Evolutionary conservation across 2,113 vertebrate species (phyloP), one percentile per base, ranked within the genome.

Genomic region (Kryptolebias marmoratus): DNA sequence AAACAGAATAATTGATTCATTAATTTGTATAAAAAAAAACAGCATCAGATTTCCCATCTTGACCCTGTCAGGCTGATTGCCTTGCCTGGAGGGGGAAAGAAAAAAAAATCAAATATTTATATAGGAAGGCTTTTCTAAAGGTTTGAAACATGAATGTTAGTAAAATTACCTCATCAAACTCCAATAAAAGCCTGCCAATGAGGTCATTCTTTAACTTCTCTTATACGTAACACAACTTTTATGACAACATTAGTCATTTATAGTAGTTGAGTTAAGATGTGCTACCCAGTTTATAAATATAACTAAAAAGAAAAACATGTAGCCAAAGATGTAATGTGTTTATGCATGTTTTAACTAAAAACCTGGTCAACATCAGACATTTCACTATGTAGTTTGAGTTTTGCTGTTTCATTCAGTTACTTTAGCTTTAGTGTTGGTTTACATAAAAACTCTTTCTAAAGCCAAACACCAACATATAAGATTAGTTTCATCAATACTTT

Each of bases 61-160:
- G 65, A 86, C 66, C 79, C 85, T 80, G 58, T 64, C 47, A 78
- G 32, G n/a, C n/a, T 86, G 71, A 81, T 79, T 77, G 16, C 6
- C 27, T 74, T 27, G 78, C 85, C 89, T 82, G 79, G 48, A 76
- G 77, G 10, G 22, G 22, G 22, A 22, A 22, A 22, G 18, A 32
- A 8, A 18, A 71, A 71, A 67, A 8, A 28, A 2, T 49, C 6
- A 81, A 77, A 74, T 16, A 68, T 62, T 73, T 9, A 28, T 55
- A 83, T 27, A 63, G 16, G 73, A 64, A 56, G 61, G 32, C 10
- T 68, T 79, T 63, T 68, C 30, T 9, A 56, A 2, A 66, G 48
- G 73, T 72, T 68, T 68, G 54, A 79, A 67, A 81, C 13, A 14
- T 53, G 7, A 39, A 8, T 57, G n/a, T 67, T 66, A 68, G 42